These are phyloP conservation scores for Eristalis arbustorum DNA, from an alignment of 2,888 invertebrate species.

Conservation along the genomic window DNA sequence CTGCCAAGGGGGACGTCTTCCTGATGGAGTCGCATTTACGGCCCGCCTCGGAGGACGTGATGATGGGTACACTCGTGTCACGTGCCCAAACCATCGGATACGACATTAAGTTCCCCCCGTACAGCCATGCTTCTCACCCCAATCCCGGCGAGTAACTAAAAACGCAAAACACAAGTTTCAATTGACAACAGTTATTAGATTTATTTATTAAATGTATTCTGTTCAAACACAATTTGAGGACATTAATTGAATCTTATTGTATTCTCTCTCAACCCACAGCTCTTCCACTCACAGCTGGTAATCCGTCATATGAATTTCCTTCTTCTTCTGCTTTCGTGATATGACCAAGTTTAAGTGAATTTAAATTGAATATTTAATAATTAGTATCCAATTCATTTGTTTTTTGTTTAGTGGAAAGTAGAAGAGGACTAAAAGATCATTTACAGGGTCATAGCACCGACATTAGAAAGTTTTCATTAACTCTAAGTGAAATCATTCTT, in stretches of 20 bases:
- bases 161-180: slow-evolving; percentile 13
- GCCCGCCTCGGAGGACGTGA: no score
- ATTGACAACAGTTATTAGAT: slow-evolving; percentile 62
- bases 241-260: not conserved
- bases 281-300: not conserved
- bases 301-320: not conserved
- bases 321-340: slow-evolving; percentile 14
- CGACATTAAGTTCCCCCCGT: no score
- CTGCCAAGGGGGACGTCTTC: no score
- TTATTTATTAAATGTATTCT: slow-evolving; percentile 44
- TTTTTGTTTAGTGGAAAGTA: not conserved
- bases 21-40: no score
- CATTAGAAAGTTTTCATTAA: not conserved
- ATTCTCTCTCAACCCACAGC: not conserved
- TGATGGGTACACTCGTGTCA: no score
- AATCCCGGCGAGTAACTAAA: no score
- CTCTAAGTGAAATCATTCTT: slow-evolving; percentile 1
- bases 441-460: slow-evolving; percentile 49
- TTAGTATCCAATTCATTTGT: not conserved
- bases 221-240: not conserved
- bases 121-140: no score
- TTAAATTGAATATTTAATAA: not conserved
- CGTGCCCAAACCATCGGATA: no score
- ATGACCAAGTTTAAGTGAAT: slow-evolving; percentile 24
- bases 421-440: not conserved